Evolutionary conservation across 2,113 vertebrate species (phyloP).

Genomic region (Paradisaea rubra): DNA sequence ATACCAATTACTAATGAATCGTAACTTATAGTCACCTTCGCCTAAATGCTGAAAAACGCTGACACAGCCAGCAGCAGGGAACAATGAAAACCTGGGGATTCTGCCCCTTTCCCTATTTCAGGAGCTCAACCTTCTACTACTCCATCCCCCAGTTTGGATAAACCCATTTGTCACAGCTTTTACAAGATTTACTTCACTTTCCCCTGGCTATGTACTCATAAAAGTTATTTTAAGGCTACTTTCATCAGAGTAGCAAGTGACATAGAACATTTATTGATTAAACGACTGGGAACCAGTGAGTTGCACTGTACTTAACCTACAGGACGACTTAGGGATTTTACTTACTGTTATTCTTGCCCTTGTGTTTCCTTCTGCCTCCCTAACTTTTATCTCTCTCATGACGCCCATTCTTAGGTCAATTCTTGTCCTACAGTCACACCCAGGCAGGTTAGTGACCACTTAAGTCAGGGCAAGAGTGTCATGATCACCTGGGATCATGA

Average conservation of each 20-base stretch:
- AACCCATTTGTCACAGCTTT: neutral
- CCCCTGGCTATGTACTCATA: neutral
- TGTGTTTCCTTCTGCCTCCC: neutral
- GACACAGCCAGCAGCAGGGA: neutral
- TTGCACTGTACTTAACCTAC: neutral
- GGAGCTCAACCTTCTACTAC: neutral
- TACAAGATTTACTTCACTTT: slow-evolving; percentile 5
- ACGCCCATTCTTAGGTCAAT: neutral
- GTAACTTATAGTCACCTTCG: slow-evolving; percentile 5
- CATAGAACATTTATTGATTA: neutral
- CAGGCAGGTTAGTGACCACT: neutral
- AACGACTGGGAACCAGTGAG: neutral
- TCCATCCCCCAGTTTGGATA: neutral
- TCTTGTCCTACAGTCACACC: neutral
- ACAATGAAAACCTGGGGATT: neutral
- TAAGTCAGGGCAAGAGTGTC: neutral
- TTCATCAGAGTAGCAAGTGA: slow-evolving; percentile 7
- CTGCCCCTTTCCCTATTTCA: neutral
- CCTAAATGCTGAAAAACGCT: neutral
- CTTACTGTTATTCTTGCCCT: neutral
- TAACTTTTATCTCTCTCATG: neutral
- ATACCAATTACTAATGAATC: neutral
- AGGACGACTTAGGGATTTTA: neutral
- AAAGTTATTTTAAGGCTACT: slow-evolving; percentile 26
- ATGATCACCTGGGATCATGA: neutral